These are phyloP conservation scores for Cnemophilus loriae DNA, from an alignment of 2,113 vertebrate species.

Conservation along the genomic window DNA sequence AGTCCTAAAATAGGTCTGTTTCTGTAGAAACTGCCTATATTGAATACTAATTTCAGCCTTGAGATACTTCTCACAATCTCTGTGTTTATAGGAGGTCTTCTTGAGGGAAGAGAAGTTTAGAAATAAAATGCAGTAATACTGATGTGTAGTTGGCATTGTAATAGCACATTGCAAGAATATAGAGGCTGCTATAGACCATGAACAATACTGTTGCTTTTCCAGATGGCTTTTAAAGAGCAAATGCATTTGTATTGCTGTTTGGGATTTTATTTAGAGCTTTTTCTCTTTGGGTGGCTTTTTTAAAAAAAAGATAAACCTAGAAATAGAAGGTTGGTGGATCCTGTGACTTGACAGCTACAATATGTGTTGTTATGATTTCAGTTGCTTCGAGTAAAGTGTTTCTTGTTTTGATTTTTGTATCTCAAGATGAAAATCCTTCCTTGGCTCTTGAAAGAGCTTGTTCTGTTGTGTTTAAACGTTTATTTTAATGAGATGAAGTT, in stretches of 20 bases:
- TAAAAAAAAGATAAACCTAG: not conserved
- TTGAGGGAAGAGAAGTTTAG: not conserved
- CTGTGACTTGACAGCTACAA: constrained; percentile 12
- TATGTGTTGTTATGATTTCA: not conserved
- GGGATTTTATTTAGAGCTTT: constrained; percentile 33
- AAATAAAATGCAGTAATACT: not conserved
- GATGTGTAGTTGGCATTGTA: not conserved
- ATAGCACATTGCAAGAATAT: not conserved
- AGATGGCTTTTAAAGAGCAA: constrained; percentile 47
- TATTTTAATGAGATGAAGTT: not conserved
- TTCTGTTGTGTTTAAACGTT: not conserved
- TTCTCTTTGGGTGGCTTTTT: not conserved
- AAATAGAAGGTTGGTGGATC: constrained; percentile 24
- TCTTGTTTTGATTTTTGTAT: constrained; percentile 13
- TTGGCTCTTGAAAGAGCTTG: not conserved
- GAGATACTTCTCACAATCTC: not conserved
- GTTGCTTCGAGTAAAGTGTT: not conserved
- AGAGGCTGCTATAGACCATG: not conserved
- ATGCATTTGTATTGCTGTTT: constrained; percentile 32
- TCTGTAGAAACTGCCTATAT: not conserved
- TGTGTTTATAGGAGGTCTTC: not conserved
- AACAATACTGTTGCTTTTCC: constrained; percentile 53
- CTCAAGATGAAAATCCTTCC: not conserved
- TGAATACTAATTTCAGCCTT: not conserved
- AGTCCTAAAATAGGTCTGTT: constrained; percentile 21